Evolutionary conservation across 2,113 vertebrate species (phyloP).

Genomic region (Bos javanicus): DNA sequence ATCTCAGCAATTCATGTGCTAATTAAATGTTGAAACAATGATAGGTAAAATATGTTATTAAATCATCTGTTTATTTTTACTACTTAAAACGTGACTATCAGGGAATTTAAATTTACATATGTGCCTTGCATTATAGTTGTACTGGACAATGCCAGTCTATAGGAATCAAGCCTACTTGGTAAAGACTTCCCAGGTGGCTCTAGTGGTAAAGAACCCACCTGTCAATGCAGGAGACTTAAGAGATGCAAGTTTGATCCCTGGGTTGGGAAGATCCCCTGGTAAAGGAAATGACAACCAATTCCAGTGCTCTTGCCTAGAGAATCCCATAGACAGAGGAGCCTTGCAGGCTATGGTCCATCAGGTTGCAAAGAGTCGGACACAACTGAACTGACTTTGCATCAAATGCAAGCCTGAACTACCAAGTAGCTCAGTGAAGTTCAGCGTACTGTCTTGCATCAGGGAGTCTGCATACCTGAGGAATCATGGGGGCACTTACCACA

Average conservation of each 20-base stretch:
- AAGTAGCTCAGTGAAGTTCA: too few relatives aligned
- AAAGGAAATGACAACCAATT: background rate
- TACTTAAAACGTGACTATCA: background rate
- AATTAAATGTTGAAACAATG: background rate
- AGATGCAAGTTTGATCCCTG: background rate
- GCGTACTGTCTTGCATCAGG: background rate
- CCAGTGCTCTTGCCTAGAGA: background rate
- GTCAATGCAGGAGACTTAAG: background rate
- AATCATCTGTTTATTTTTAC: background rate
- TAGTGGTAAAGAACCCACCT: background rate
- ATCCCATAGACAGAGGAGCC: background rate
- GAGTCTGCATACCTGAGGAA: background rate
- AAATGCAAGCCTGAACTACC: background rate
- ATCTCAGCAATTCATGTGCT: background rate
- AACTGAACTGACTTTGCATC: background rate
- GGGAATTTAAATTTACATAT: background rate
- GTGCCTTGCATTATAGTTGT: background rate
- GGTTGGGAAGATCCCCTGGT: background rate
- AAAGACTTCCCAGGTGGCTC: background rate
- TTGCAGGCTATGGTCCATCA: background rate
- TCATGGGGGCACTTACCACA: accelerated
- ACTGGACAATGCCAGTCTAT: background rate
- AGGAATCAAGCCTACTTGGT: background rate
- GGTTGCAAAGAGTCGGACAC: background rate
- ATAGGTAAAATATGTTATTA: background rate